phyloP scores from a whole-genome alignment of 2,113 vertebrate species.

The Nibea coibor region DNA sequence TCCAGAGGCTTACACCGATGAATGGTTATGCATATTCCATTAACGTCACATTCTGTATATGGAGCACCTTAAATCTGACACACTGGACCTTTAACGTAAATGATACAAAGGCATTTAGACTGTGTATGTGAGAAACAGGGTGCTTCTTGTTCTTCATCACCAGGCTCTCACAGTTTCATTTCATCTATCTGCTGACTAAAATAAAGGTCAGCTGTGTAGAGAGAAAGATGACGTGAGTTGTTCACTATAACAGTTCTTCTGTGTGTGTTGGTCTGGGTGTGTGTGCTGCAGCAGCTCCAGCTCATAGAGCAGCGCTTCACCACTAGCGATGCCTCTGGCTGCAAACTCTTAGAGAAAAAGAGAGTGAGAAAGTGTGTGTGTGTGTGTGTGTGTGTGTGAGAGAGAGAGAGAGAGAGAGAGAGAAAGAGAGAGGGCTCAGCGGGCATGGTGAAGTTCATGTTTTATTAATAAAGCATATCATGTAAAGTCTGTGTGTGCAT shows the following conservation, averaged over 20 bases:
- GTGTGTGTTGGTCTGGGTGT: slow-evolving; percentile 31
- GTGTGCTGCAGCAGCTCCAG: slow-evolving; percentile 27
- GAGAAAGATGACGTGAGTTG: slow-evolving; percentile 45
- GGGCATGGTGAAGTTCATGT: slow-evolving; percentile 47
- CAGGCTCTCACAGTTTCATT: slow-evolving; percentile 32
- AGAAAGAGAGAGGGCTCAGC: background rate
- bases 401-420: slow-evolving; percentile 23
- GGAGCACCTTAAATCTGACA: background rate
- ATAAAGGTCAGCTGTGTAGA: slow-evolving; percentile 68
- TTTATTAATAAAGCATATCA: slow-evolving; percentile 62
- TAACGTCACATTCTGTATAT: background rate
- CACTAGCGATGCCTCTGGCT: slow-evolving; percentile 37
- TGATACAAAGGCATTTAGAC: background rate
- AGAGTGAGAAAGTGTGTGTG: background rate
- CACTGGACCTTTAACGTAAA: background rate
- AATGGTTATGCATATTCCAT: no score
- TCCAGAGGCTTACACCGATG: no score
- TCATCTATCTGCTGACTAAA: slow-evolving; percentile 47
- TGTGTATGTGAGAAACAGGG: background rate
- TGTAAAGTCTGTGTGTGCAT: background rate
- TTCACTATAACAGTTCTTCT: slow-evolving; percentile 44
- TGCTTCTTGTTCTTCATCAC: slow-evolving; percentile 8
- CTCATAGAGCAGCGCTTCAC: background rate
- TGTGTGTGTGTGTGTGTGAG: background rate
- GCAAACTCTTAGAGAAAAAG: slow-evolving; percentile 25